A percentile compares a stretch with the other conserved stretches of the same genome.
These are phyloP conservation scores for Pseudorhiza aurosa DNA, from an alignment of 30 jellyfish, hydroid and myxozoan species.

Conservation along the genomic window DNA sequence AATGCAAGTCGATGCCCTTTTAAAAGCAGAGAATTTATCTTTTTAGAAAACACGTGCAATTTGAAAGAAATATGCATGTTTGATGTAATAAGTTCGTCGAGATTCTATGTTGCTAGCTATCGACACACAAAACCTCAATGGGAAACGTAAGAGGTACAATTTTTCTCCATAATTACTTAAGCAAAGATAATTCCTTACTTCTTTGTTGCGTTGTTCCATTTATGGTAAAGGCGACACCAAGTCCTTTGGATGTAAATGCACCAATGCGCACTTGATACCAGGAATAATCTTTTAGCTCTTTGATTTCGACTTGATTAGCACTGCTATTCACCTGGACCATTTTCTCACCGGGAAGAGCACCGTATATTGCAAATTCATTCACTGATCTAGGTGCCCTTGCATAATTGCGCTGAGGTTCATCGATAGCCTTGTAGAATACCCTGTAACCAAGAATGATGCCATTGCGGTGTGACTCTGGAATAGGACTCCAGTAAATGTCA, in stretches of 20 bases:
- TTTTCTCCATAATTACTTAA: too few relatives aligned
- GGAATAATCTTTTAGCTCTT: constrained; percentile 17
- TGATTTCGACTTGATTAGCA: constrained; percentile 1
- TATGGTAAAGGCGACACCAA: constrained; percentile 30
- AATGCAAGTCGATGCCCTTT: too few relatives aligned
- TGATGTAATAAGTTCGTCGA: too few relatives aligned
- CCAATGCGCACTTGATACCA: constrained; percentile 63
- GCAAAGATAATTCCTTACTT: constrained; percentile 17
- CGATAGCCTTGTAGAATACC: constrained; percentile 47
- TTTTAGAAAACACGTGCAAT: too few relatives aligned
- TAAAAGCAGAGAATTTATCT: too few relatives aligned
- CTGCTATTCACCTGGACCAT: constrained; percentile 47
- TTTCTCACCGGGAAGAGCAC: constrained; percentile 61
- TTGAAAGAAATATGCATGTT: too few relatives aligned
- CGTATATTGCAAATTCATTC: constrained; percentile 48
- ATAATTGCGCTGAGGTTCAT: constrained; percentile 36
- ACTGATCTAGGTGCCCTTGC: constrained; percentile 63
- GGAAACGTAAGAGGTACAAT: too few relatives aligned
- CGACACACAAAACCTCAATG: too few relatives aligned
- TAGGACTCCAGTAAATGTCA: constrained; percentile 60
- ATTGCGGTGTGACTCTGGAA: constrained; percentile 52
- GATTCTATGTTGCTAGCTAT: too few relatives aligned
- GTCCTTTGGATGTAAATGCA: constrained; percentile 57
- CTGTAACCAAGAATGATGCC: constrained; percentile 55
- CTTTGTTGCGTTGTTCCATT: constrained; percentile 52